Conservation (phyloP, 1,140 invertebrate genomes). For the Solenopsis invicta region DNA sequence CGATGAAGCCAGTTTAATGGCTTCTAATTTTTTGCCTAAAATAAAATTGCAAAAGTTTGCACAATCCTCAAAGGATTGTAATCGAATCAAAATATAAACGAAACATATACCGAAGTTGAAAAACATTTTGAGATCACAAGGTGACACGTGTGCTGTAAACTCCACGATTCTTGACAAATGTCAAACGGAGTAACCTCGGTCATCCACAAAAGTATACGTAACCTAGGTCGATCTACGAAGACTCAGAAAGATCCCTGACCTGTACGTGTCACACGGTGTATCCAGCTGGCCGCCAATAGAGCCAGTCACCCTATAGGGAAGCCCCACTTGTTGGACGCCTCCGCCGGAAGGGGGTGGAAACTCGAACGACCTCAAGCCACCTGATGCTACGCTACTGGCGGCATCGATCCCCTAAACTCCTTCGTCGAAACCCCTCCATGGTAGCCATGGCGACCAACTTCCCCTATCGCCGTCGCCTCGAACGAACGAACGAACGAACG, state of each 20-base stretch:
- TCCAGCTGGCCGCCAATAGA: constrained; percentile 43
- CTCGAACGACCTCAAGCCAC: constrained; percentile 76
- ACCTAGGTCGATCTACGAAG: constrained; percentile 21
- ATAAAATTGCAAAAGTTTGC: not conserved
- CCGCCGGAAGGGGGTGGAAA: constrained; percentile 40
- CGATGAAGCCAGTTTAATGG: not conserved
- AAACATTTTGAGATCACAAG: not conserved
- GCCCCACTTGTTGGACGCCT: constrained; percentile 85
- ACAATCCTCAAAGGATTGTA: not conserved
- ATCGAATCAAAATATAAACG: not conserved
- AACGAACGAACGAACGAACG: constrained; percentile 64
- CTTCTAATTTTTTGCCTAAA: not conserved
- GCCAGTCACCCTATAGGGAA: constrained; percentile 26
- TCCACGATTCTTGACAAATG: constrained; percentile 22
- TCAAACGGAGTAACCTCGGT: not conserved
- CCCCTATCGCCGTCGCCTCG: constrained; percentile 71
- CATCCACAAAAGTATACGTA: constrained; percentile 18
- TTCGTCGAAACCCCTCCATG: constrained; percentile 75
- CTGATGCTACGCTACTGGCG: constrained; percentile 86
- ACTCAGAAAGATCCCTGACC: constrained; percentile 25
- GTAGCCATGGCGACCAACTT: constrained; percentile 83
- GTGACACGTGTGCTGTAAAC: not conserved
- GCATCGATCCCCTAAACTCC: constrained; percentile 86
- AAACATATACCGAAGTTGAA: not conserved
- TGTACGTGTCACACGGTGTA: constrained; percentile 31